A percentile compares a stretch with the other conserved stretches of the same genome.
phyloP scores from a whole-genome alignment of 2,888 invertebrate genomes.

The Cephus sareptanus region DNA sequence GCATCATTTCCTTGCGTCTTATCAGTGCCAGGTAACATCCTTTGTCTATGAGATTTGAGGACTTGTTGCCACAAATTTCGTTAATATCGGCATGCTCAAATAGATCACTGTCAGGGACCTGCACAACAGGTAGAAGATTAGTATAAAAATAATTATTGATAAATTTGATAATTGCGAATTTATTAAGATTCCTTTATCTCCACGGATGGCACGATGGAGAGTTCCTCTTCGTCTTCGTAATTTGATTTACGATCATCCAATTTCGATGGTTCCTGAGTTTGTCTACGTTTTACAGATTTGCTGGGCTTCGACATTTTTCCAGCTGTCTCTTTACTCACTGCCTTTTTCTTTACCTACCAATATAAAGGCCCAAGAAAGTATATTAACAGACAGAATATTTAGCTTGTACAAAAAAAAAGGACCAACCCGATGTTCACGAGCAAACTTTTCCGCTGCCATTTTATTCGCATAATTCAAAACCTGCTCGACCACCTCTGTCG shows the following conservation, averaged over 20 bases:
- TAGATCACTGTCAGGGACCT: slow-evolving; percentile 78
- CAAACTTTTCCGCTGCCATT: slow-evolving; percentile 77
- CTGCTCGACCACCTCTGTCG: slow-evolving; percentile 77
- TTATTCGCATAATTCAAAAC: slow-evolving; percentile 78
- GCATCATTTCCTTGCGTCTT: slow-evolving; percentile 79
- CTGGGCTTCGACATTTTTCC: slow-evolving; percentile 22
- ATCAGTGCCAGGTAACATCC: slow-evolving; percentile 77
- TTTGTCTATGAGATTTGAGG: slow-evolving; percentile 61
- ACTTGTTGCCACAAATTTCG: slow-evolving; percentile 69
- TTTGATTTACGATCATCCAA: slow-evolving; percentile 28
- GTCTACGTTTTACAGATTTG: slow-evolving; percentile 30
- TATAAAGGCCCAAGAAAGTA: background rate
- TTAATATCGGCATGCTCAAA: slow-evolving; percentile 75
- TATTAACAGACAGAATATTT: background rate
- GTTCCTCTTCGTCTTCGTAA: slow-evolving; percentile 34
- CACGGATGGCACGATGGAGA: slow-evolving; percentile 12
- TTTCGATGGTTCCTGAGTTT: slow-evolving; percentile 23
- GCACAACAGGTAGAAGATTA: slow-evolving; percentile 18
- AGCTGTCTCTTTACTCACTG: slow-evolving; percentile 22
- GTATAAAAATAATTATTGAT: background rate
- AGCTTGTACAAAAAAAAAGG: background rate
- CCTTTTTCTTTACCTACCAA: slow-evolving; percentile 31
- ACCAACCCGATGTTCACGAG: slow-evolving; percentile 61
- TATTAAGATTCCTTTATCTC: slow-evolving; percentile 29
- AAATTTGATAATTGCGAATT: background rate